Base-by-base conservation (phyloP, 64 coral and sea anemone species). In the Porites lutea region DNA sequence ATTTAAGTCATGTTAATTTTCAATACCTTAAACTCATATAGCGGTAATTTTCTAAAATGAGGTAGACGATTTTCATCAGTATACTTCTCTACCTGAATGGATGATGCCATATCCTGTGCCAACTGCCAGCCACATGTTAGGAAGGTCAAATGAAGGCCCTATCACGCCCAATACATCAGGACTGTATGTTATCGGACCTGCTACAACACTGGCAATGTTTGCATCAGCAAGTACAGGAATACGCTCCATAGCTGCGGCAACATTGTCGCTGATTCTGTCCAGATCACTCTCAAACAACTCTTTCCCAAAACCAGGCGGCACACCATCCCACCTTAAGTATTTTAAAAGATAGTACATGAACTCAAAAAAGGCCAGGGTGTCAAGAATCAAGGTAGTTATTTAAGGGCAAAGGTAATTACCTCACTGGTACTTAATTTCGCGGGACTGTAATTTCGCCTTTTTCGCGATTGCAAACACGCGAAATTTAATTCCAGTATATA, bases 221-320 rank as follows among this genome's bases (percentile, higher is more conserved):
- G 97, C 94, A 76, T 89, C 83, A 20, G 92, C 59, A 45, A 99
- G 63, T 19, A 99, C 88, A 59, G 97, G 97, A 13, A 86, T 75
- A 2, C 88, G 82, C 20, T 95, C 94, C 97, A 99, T 99, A 50
- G 57, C 94, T 18, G 57, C 54, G 18, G 89, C 83, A 65, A 93
- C 58, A 72, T 99, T 93, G n/a, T 96, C 97, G 61, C 86, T 89
- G 52, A 99, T 89, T 27, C 97, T 88, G 68, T 99, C 97, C 79
- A 99, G 55, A 46, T 99, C 97, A 82, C 97, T 99, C 86, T 99
- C 97, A 92, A 93, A 99, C 11, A 99, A 67, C 76, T 99, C 97
- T 72, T 96, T 99, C 16, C 97, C 97, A 89, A 99, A 99, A 5
- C 91, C 94, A 85, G 94, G 88, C 6, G 97, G 83, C 18, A 99